A percentile compares a stretch with the other conserved stretches of the same genome.
Evolutionary conservation across 2,888 invertebrate genomes (phyloP).

Genomic region (Epinotia nisella): DNA sequence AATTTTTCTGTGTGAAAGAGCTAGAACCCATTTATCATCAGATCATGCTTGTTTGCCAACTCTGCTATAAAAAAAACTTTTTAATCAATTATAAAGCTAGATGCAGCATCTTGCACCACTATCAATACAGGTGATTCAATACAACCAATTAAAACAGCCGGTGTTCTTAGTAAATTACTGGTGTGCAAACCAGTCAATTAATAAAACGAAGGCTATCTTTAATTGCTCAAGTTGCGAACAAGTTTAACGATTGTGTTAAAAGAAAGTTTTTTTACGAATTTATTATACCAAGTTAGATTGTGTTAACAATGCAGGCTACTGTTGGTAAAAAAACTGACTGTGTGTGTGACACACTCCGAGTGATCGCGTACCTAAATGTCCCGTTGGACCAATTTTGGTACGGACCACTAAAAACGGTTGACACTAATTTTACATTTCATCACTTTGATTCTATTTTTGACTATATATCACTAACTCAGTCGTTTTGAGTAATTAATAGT

Average conservation of each 20-base stretch:
- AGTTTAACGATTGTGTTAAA: slow-evolving; percentile 16
- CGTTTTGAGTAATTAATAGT: too few relatives aligned
- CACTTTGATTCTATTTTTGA: too few relatives aligned
- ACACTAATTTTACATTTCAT: too few relatives aligned
- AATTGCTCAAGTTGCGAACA: slow-evolving; percentile 28
- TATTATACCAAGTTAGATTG: too few relatives aligned
- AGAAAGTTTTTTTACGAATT: background rate
- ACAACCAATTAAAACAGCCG: slow-evolving; percentile 11
- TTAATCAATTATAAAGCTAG: background rate
- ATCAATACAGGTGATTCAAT: slow-evolving; percentile 4
- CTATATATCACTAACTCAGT: too few relatives aligned
- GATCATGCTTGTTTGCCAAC: background rate
- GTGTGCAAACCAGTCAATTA: slow-evolving; percentile 12
- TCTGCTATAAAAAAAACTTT: background rate
- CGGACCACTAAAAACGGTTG: too few relatives aligned
- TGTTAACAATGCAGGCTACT: too few relatives aligned
- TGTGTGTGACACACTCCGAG: too few relatives aligned
- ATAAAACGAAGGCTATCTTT: slow-evolving; percentile 15
- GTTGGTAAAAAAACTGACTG: too few relatives aligned
- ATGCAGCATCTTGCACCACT: background rate
- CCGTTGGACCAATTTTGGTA: too few relatives aligned
- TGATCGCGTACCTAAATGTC: too few relatives aligned
- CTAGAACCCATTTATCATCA: background rate
- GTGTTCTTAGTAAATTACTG: slow-evolving; percentile 17
- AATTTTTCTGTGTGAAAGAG: too few relatives aligned